phyloP scores from a whole-genome alignment of 1,140 invertebrate species.

The Druon quercuslanigerum region DNA sequence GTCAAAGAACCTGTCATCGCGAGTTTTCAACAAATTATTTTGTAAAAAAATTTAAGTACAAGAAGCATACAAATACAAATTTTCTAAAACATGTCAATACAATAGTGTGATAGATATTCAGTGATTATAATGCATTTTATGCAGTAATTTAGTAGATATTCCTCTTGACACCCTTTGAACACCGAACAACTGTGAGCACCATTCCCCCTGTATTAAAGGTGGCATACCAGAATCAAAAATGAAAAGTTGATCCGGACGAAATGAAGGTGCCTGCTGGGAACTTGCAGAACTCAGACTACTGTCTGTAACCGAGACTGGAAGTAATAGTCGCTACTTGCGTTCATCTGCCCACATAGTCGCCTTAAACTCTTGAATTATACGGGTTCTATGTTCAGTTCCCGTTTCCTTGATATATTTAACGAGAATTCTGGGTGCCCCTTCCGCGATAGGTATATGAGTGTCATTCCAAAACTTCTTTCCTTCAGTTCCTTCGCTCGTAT shows the following conservation, averaged over 20 bases:
- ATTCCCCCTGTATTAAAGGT: not conserved
- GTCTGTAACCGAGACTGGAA: conserved; percentile 13
- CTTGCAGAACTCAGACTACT: conserved; percentile 32
- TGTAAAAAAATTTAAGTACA: no score
- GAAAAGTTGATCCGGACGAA: conserved; percentile 24
- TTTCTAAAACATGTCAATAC: no score
- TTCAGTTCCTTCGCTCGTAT: conserved; percentile 7
- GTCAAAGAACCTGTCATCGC: no score
- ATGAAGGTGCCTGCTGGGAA: conserved; percentile 24
- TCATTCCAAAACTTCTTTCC: conserved; percentile 14
- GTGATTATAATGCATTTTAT: no score
- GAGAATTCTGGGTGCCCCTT: conserved; percentile 18
- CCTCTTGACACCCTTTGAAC: no score
- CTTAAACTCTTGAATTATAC: conserved; percentile 55
- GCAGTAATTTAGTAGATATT: no score
- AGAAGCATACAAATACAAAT: no score
- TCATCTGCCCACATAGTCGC: conserved; percentile 33
- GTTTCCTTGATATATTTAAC: conserved; percentile 24
- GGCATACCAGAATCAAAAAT: not conserved
- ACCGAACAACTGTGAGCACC: no score
- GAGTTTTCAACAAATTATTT: no score
- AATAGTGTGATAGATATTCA: no score
- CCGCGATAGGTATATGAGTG: not conserved
- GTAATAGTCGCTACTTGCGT: conserved; percentile 15
- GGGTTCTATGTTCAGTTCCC: conserved; percentile 39